These are phyloP conservation scores for Drosophila prolongata DNA, from an alignment of 2,888 invertebrate species.

Conservation along the genomic window DNA sequence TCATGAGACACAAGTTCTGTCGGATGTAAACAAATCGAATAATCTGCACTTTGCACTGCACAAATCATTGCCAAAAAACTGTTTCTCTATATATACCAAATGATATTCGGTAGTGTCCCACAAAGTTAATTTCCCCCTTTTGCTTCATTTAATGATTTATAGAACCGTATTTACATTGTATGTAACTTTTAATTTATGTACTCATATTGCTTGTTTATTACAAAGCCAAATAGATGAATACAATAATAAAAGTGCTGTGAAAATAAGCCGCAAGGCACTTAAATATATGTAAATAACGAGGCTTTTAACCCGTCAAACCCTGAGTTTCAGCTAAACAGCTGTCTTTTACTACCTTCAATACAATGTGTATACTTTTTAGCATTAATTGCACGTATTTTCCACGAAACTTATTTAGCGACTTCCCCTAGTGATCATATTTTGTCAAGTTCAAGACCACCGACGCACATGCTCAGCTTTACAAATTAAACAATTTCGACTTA, in stretches of 20 bases:
- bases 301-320: slow-evolving; percentile 20
- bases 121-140: slow-evolving; percentile 35
- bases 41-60: slow-evolving; percentile 36
- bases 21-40: slow-evolving; percentile 43
- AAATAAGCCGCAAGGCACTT: slow-evolving; percentile 8
- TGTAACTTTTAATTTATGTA: too few species aligned
- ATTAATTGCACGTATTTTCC: slow-evolving; percentile 33
- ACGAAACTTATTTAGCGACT: slow-evolving; percentile 21
- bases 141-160: background rate
- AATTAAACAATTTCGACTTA: slow-evolving; percentile 17
- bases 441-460: slow-evolving; percentile 36
- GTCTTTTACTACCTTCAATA: slow-evolving; percentile 32
- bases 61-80: slow-evolving; percentile 56
- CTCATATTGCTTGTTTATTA: background rate
- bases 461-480: slow-evolving; percentile 28
- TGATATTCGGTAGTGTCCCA: slow-evolving; percentile 44
- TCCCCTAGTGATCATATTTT: slow-evolving; percentile 26
- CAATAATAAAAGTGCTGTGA: slow-evolving; percentile 4
- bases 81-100: slow-evolving; percentile 17
- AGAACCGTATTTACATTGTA: background rate
- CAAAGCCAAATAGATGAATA: slow-evolving; percentile 4
- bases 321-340: slow-evolving; percentile 28
- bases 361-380: slow-evolving; percentile 4
- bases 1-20: slow-evolving; percentile 42
- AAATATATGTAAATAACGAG: slow-evolving; percentile 16